Conservation (phyloP, 2,797 vertebrate genomes). For the Syngnathus rostellatus region DNA sequence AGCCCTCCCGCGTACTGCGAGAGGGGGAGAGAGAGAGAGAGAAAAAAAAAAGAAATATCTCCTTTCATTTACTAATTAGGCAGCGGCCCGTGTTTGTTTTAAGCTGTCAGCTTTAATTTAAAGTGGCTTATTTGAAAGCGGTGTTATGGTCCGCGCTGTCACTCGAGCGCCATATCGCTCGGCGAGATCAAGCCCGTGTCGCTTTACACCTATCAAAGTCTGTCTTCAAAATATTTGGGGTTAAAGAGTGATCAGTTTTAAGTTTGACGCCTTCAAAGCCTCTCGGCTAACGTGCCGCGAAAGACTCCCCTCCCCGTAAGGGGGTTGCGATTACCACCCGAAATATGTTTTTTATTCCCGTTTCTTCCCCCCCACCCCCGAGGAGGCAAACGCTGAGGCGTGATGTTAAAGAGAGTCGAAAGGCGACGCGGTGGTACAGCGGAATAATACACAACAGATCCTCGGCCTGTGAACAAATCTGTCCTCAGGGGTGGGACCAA, state of each 20-base stretch:
- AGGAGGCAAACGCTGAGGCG: constrained; percentile 59
- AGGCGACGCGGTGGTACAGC: constrained; percentile 61
- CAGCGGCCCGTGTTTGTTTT: constrained; percentile 70
- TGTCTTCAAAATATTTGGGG: constrained; percentile 67
- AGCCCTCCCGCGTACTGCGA: constrained; percentile 54
- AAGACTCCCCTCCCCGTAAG: constrained; percentile 46
- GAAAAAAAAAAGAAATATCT: constrained; percentile 67
- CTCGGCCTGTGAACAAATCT: constrained; percentile 78
- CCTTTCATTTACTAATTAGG: constrained; percentile 74
- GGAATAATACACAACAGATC: constrained; percentile 80
- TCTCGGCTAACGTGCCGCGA: constrained; percentile 47
- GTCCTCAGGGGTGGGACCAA: constrained; percentile 63
- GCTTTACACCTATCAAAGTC: constrained; percentile 70
- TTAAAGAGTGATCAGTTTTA: constrained; percentile 73
- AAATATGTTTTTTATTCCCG: constrained; percentile 56
- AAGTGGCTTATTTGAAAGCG: constrained; percentile 68
- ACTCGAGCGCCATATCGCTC: constrained; percentile 61
- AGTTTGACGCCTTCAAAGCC: constrained; percentile 68
- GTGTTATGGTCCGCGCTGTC: constrained; percentile 67
- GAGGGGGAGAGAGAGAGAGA: constrained; percentile 26
- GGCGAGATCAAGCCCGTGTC: constrained; percentile 63
- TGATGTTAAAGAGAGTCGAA: constrained; percentile 69
- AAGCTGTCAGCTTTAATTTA: constrained; percentile 73
- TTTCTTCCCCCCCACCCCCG: constrained; percentile 60
- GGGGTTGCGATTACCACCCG: constrained; percentile 65